Base-by-base conservation (phyloP, 1,140 invertebrate genomes). In the Procambarus clarkii region DNA sequence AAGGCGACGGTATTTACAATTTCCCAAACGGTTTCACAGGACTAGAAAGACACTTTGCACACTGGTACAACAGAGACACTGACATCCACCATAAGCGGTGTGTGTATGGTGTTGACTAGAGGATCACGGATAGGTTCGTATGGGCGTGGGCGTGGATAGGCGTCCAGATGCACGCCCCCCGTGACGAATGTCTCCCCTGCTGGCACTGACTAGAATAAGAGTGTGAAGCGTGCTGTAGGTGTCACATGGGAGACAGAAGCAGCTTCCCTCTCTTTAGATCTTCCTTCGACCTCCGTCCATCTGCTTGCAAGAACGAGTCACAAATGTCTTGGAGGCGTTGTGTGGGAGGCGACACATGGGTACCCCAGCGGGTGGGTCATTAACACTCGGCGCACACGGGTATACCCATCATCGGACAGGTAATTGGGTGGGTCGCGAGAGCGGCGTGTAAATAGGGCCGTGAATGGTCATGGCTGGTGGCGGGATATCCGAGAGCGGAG, bases 241-340 rank as follows among this genome's bases (percentile, higher is more conserved):
- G 85, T 87, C 85, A 87, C 85, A 87, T 87, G 85, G 85, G 85
- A 79, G 76, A 45, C 85, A 54, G 13, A 64, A 48, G 85, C 74
- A 79, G 76, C 76, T 24, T 79, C 85, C 69, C 48, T 8, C 24
- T 21, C 48, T 58, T n/a, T 21, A 24, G 21, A 4, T 11, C 18
- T n/a, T 58, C 48, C 64, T 54, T 54, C 13, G 4, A 8, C 1
- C 2, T 13, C 83, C 69, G 15, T 64, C n/a, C n/a, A 48, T 50
- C 45, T 76, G 69, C 34, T 45, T 34, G 69, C 81, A 69, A 46
- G n/a, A 11, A 54, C n/a, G 24, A 48, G 24, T 69, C 48, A 11
- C 0, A 44, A 13, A 21, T 18, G 60, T n/a, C n/a, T 8, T 45
- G 2, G 45, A 45, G 15, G 5, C 0, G n/a, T 34, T 11, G 5